A percentile compares a stretch with the other conserved stretches of the same genome.
These are phyloP conservation scores for Carapus acus DNA, from an alignment of 2,797 vertebrate genomes.

Conservation along the genomic window DNA sequence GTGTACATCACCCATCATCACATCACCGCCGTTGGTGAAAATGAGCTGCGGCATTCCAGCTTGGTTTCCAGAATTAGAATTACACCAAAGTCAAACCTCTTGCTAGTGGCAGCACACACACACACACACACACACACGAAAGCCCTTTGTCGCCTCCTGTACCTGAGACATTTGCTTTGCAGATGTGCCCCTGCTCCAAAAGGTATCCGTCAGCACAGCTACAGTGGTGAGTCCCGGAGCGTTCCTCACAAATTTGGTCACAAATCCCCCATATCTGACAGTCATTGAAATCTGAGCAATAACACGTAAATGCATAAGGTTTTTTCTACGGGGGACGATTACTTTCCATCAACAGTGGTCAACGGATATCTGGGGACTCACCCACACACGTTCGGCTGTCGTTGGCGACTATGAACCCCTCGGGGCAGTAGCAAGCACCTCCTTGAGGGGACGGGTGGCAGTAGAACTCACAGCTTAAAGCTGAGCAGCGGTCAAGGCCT, in stretches of 20 bases:
- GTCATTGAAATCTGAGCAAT: constrained; percentile 67
- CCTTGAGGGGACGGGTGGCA: constrained; percentile 71
- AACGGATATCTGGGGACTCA: constrained; percentile 42
- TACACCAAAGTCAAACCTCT: no score
- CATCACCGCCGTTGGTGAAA: constrained; percentile 69
- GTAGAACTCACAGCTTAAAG: constrained; percentile 68
- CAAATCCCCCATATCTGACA: constrained; percentile 76
- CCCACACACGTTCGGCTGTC: constrained; percentile 73
- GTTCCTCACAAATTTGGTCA: constrained; percentile 74
- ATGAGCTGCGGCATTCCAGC: constrained; percentile 69
- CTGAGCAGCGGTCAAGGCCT: constrained; percentile 66
- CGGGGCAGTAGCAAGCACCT: constrained; percentile 69
- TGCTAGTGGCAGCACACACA: no score
- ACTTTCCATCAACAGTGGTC: no score
- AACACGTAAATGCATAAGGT: constrained; percentile 7
- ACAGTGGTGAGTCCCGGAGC: constrained; percentile 68
- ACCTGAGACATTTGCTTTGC: constrained; percentile 72
- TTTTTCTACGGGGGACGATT: no score
- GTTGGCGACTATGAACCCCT: constrained; percentile 69
- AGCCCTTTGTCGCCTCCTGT: constrained; percentile 9
- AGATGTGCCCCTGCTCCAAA: constrained; percentile 67
- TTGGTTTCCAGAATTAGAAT: constrained; percentile 26
- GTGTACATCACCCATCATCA: constrained; percentile 72
- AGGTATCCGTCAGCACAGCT: constrained; percentile 69
- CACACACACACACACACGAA: no score